Base-by-base conservation (phyloP, 2,113 vertebrate species). In the Probosciger aterrimus region DNA sequence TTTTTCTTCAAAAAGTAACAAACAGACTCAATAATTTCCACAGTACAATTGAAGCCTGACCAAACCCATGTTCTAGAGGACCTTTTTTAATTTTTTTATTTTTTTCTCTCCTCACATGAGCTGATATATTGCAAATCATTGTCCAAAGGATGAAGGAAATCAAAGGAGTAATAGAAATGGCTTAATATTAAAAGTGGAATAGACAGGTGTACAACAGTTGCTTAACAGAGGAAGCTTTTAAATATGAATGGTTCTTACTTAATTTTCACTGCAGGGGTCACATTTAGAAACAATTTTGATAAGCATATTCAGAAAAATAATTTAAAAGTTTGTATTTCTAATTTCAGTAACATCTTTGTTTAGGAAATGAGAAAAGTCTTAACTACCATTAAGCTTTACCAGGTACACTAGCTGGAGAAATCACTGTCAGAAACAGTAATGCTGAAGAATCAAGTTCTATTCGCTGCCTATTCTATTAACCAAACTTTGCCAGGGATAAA, bases 201-300 rank as follows among this genome's bases (percentile, higher is more conserved):
- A 81, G 62, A 37, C 68, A 75, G 50, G 50, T 50, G 14, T 71
- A 55, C n/a, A 86, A 35, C 20, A 86, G 60, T 55, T 64, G 59
- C 41, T 89, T 87, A 73, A 82, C 31, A 80, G 64, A 84, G 49
- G 30, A 64, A 11, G 14, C 30, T 90, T 44, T 87, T 73, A 86
- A 89, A 80, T 60, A 78, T 16, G 25, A 77, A 84, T 14, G 1
- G 19, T 52, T 95, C 41, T 78, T 57, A 39, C 18, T 67, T 75
- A 31, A 30, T 85, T 92, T 91, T 87, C 59, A 67, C 49, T 76
- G 49, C 63, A 91, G 67, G 71, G 49, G 37, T 91, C 92, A 77
- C 70, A 90, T 93, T 94, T 70, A 59, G 71, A 86, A 94, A 90
- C 18, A 68, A 60, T 86, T 93, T 77, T 71, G 39, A 88, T 75